A percentile compares a stretch with the other conserved stretches of the same genome.
Evolutionary conservation across 2,888 invertebrate genomes (phyloP).

Genomic region (Eurois occulta): DNA sequence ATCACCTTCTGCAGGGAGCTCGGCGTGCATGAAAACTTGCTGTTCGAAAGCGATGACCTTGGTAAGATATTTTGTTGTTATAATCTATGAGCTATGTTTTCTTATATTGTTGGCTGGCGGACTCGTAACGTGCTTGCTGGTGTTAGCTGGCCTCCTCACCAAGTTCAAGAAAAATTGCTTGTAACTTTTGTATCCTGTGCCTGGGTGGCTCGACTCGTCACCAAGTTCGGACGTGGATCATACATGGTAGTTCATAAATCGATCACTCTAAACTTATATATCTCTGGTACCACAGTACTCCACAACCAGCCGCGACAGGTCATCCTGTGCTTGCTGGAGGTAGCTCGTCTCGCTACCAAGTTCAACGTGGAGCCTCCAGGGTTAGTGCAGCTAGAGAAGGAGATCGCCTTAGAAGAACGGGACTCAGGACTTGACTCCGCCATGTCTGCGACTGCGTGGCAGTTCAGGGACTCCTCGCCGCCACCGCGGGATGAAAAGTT

Average conservation of each 20-base stretch:
- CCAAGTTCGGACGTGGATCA: background rate
- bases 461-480: slow-evolving; percentile 90
- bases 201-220: background rate
- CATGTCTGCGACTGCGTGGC: slow-evolving; percentile 92
- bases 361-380: slow-evolving; percentile 95
- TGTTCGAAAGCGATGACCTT: slow-evolving; percentile 97
- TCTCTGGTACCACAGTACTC: slow-evolving; percentile 88
- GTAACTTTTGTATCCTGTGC: background rate
- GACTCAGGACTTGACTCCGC: slow-evolving; percentile 92
- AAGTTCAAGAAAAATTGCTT: background rate
- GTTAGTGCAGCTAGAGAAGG: slow-evolving; percentile 95
- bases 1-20: slow-evolving; percentile 95
- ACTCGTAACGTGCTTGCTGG: background rate
- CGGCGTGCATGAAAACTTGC: slow-evolving; percentile 96
- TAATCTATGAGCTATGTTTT: background rate
- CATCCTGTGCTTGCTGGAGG: slow-evolving; percentile 95
- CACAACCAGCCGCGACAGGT: slow-evolving; percentile 96
- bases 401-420: slow-evolving; percentile 95
- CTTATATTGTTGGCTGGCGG: background rate
- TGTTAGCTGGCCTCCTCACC: background rate
- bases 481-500: slow-evolving; percentile 76
- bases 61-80: slow-evolving; percentile 87
- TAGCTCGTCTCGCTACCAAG: slow-evolving; percentile 94
- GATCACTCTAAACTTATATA: background rate
- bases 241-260: background rate